These are phyloP conservation scores for Scrobipalpa atriplicella DNA, from an alignment of 2,888 invertebrate species.

Conservation along the genomic window DNA sequence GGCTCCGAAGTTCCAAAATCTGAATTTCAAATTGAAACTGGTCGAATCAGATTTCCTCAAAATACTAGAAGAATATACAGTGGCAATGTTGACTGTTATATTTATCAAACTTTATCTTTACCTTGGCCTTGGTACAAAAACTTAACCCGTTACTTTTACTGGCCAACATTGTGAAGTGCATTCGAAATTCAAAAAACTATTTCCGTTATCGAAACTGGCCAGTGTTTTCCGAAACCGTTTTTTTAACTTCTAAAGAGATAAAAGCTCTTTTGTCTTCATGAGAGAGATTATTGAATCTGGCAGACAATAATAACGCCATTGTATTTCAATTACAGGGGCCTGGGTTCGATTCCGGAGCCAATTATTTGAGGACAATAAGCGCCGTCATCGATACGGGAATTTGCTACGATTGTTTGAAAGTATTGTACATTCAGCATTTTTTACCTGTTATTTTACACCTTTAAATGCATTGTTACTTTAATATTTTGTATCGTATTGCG, in stretches of 20 bases:
- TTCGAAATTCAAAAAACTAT: slow-evolving; percentile 15
- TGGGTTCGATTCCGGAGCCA: slow-evolving; percentile 37
- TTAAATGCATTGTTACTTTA: too few species aligned
- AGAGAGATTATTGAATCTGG: slow-evolving; percentile 32
- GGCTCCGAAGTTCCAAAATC: neutral
- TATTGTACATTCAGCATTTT: neutral
- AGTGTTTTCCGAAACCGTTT: neutral
- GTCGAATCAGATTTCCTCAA: neutral
- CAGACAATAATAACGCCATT: slow-evolving; percentile 40
- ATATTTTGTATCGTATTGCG: too few species aligned
- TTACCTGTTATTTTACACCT: neutral
- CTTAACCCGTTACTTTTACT: too few species aligned
- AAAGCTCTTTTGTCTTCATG: slow-evolving; percentile 35
- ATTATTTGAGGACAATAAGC: slow-evolving; percentile 38
- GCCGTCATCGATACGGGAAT: slow-evolving; percentile 7
- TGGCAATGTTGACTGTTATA: too few species aligned
- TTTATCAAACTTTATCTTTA: too few species aligned
- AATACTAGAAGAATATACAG: slow-evolving; percentile 12
- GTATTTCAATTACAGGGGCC: slow-evolving; percentile 40
- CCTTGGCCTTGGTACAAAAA: too few species aligned
- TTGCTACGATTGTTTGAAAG: neutral
- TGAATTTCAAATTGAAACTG: slow-evolving; percentile 18
- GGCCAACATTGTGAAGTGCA: neutral
- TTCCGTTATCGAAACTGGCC: neutral
- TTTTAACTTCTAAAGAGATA: neutral